Percentiles rank a stretch among this genome's conserved stretches.
These are phyloP conservation scores for Pachymerium ferrugineum DNA, from an alignment of 2,888 invertebrate genomes.

Conservation along the genomic window DNA sequence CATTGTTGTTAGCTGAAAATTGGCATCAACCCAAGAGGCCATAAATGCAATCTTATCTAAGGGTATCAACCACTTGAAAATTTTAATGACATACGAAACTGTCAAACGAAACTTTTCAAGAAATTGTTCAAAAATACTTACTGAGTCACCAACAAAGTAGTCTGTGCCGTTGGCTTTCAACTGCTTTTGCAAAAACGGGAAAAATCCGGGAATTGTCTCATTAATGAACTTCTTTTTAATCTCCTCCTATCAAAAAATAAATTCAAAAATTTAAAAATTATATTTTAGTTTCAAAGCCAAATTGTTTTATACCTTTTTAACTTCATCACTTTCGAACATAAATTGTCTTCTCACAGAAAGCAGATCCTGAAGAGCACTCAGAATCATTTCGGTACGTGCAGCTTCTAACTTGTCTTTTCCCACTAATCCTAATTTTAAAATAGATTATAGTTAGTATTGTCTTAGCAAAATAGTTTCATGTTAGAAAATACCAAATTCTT, in stretches of 20 bases:
- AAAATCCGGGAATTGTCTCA: slow-evolving; percentile 55
- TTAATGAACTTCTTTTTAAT: slow-evolving; percentile 53
- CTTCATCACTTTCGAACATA: background rate
- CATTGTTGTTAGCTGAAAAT: too few species aligned
- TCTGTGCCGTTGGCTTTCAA: slow-evolving; percentile 53
- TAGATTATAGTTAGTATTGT: too few species aligned
- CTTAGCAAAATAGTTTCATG: too few species aligned
- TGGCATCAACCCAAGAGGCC: too few species aligned
- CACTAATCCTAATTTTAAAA: slow-evolving; percentile 50
- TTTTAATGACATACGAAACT: too few species aligned
- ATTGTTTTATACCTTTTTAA: slow-evolving; percentile 30
- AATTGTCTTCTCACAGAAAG: slow-evolving; percentile 20
- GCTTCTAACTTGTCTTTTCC: slow-evolving; percentile 56
- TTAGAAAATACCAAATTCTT: slow-evolving; percentile 50
- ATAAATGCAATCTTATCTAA: too few species aligned
- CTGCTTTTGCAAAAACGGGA: slow-evolving; percentile 55
- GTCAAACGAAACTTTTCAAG: background rate
- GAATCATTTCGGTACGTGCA: slow-evolving; percentile 55
- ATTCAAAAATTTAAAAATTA: background rate
- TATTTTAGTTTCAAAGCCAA: background rate
- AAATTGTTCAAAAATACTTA: slow-evolving; percentile 43
- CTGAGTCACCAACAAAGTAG: slow-evolving; percentile 54
- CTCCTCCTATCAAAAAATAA: slow-evolving; percentile 47
- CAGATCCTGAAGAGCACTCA: slow-evolving; percentile 44
- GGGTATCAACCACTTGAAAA: too few species aligned